Conservation (phyloP, 2,113 vertebrate genomes). For the Gadus chalcogrammus region DNA sequence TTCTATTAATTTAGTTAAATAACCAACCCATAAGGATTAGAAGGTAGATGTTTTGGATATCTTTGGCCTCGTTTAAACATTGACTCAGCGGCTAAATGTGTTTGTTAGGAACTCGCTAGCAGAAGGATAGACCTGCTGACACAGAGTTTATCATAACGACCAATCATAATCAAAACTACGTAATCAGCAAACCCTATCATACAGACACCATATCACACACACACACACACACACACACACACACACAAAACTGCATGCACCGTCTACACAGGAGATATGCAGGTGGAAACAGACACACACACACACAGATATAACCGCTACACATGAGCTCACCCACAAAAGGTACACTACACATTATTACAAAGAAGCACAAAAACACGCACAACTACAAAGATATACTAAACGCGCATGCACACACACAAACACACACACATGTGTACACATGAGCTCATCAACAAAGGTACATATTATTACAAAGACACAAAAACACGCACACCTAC, state of each 20-base stretch:
- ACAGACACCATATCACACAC: slow-evolving; percentile 1
- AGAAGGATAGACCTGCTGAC: neutral
- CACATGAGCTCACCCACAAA: neutral
- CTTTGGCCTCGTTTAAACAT: no score
- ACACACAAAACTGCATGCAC: neutral
- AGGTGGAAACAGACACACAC: neutral
- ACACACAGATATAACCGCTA: neutral
- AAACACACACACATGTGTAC: neutral
- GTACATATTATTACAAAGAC: neutral
- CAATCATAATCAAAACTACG: neutral
- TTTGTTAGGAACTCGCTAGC: no score
- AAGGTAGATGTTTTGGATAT: no score
- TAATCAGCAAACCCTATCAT: neutral
- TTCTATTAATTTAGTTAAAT: no score
- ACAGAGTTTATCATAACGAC: neutral
- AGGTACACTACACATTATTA: no score
- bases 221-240: neutral
- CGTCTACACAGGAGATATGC: neutral
- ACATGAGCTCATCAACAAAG: neutral
- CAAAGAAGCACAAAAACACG: no score
- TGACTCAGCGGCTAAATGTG: no score
- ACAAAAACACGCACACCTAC: slow-evolving; percentile 3
- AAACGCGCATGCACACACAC: neutral
- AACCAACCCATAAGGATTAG: no score
- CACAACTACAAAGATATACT: slow-evolving; percentile 15